Evolutionary conservation across 1,140 invertebrate species (phyloP).

Genomic region (Camponotus vicinus): DNA sequence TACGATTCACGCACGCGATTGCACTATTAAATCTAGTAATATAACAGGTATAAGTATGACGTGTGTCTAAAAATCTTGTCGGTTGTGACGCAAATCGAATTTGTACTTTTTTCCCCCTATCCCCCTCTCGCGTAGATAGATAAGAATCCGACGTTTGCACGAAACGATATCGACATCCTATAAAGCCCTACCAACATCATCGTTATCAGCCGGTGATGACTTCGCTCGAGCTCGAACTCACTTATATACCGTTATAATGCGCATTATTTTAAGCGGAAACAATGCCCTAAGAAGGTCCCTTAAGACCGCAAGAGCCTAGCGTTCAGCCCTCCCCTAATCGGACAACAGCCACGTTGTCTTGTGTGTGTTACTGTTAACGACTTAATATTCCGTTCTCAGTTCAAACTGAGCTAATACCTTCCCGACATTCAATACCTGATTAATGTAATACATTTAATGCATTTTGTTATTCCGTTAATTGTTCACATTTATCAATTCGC

Average conservation of each 20-base stretch:
- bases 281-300: conserved; percentile 80
- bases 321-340: conserved; percentile 84
- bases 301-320: conserved; percentile 79
- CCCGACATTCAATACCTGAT: conserved; percentile 81
- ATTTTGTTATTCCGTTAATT: conserved; percentile 79
- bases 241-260: conserved; percentile 70
- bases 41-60: conserved; percentile 84
- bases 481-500: conserved; percentile 78
- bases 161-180: conserved; percentile 81
- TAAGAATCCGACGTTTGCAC: conserved; percentile 79
- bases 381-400: conserved; percentile 80
- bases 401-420: conserved; percentile 75
- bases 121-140: conserved; percentile 71
- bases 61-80: conserved; percentile 82
- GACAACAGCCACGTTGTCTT: conserved; percentile 83
- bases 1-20: conserved; percentile 83
- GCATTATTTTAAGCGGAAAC: conserved; percentile 82
- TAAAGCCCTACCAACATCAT: conserved; percentile 78
- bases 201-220: conserved; percentile 60
- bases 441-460: conserved; percentile 79
- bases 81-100: conserved; percentile 83
- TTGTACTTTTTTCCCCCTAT: conserved; percentile 82
- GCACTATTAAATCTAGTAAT: conserved; percentile 84
- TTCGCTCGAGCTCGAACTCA: conserved; percentile 21
- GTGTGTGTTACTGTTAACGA: conserved; percentile 81